Percentiles rank a stretch among this genome's conserved stretches.
phyloP scores from a whole-genome alignment of 2,797 vertebrate genomes.

The Lacerta bilineata region DNA sequence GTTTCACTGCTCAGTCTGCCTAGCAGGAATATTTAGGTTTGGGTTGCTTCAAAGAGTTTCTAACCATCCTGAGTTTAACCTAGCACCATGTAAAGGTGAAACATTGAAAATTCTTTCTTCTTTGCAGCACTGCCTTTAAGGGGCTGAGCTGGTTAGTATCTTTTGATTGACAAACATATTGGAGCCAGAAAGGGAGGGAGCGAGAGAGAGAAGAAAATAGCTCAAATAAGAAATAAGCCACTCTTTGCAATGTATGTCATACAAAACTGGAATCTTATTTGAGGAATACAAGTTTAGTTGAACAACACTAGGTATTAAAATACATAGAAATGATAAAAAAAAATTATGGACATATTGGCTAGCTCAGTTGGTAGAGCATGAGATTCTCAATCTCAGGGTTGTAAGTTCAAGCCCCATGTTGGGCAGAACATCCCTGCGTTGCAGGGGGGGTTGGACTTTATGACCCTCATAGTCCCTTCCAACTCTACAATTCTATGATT shows the following conservation, averaged over 20 bases:
- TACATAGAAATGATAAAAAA: too few relatives aligned
- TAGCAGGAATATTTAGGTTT: slow-evolving; percentile 70
- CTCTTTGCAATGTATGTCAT: neutral
- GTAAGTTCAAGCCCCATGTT: too few relatives aligned
- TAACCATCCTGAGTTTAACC: slow-evolving; percentile 42
- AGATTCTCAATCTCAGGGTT: too few relatives aligned
- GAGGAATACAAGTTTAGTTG: neutral
- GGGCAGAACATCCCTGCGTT: too few relatives aligned
- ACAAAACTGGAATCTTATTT: neutral
- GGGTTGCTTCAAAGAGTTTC: slow-evolving; percentile 65
- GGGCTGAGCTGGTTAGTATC: neutral
- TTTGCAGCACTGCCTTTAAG: slow-evolving; percentile 26
- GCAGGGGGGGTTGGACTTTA: too few relatives aligned
- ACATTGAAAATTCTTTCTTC: slow-evolving; percentile 39
- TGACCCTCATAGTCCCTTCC: too few relatives aligned
- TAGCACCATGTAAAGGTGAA: slow-evolving; percentile 48
- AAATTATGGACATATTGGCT: too few relatives aligned
- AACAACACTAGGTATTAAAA: neutral
- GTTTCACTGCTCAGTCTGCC: slow-evolving; percentile 65
- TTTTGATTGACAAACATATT: slow-evolving; percentile 9
- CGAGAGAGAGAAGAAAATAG: neutral
- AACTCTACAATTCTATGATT: too few relatives aligned
- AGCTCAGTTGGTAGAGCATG: too few relatives aligned
- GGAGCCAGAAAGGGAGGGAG: neutral
- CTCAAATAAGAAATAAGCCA: neutral